Evolutionary conservation across 2,888 invertebrate genomes (phyloP).

Genomic region (Apodemia zela): DNA sequence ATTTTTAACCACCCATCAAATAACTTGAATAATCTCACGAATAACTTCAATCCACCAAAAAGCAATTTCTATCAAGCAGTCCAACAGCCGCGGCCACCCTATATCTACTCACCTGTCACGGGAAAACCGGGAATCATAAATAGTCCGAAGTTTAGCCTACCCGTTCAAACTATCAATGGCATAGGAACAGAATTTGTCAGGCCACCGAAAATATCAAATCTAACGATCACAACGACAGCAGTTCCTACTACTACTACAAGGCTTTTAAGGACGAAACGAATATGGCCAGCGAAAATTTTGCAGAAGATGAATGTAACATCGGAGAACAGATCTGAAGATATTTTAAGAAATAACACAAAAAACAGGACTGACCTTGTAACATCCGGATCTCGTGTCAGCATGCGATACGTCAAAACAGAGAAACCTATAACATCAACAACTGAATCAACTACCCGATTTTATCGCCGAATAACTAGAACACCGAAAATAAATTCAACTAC

Average conservation of each 20-base stretch:
- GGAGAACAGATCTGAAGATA: slow-evolving; percentile 42
- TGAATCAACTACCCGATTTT: slow-evolving; percentile 48
- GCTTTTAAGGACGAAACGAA: slow-evolving; percentile 64
- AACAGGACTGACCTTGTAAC: slow-evolving; percentile 44
- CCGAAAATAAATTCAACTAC: slow-evolving; percentile 53
- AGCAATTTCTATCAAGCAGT: slow-evolving; percentile 31
- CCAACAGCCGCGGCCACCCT: slow-evolving; percentile 42
- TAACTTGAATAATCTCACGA: neutral
- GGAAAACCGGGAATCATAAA: slow-evolving; percentile 46
- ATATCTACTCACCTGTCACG: slow-evolving; percentile 50
- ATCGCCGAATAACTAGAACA: slow-evolving; percentile 60
- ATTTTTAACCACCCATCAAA: slow-evolving; percentile 15
- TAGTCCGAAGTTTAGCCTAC: slow-evolving; percentile 57
- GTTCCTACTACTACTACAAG: slow-evolving; percentile 52
- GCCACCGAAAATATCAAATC: slow-evolving; percentile 48
- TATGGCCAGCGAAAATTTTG: slow-evolving; percentile 65
- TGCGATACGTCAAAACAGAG: slow-evolving; percentile 46
- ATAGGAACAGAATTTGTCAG: slow-evolving; percentile 57
- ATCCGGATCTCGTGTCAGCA: slow-evolving; percentile 45
- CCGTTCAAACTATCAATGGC: slow-evolving; percentile 65
- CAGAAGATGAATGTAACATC: slow-evolving; percentile 46
- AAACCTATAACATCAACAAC: slow-evolving; percentile 31
- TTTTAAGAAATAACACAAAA: slow-evolving; percentile 40
- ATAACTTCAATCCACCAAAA: slow-evolving; percentile 2
- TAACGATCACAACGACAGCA: slow-evolving; percentile 41